phyloP scores from a whole-genome alignment of 2,797 vertebrate species.

The Pseudochromis fuscus region DNA sequence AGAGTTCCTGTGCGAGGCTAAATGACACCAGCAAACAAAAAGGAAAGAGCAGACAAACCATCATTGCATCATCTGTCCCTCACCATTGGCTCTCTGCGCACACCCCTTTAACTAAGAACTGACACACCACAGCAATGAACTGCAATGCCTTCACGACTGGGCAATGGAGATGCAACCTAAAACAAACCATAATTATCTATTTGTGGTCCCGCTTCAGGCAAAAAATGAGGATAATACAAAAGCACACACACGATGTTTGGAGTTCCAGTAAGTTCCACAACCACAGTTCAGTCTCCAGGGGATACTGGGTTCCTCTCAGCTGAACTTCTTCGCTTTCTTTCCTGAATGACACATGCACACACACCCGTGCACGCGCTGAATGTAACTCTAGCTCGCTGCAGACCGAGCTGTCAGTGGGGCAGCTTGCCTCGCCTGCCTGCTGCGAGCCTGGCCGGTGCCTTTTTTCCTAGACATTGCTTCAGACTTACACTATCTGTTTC shows the following conservation, averaged over 20 bases:
- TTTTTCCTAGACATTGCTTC: conserved; percentile 65
- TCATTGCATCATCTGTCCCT: conserved; percentile 49
- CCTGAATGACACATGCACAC: conserved; percentile 56
- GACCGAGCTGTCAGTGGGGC: conserved; percentile 65
- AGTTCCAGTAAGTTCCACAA: conserved; percentile 74
- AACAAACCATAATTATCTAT: conserved; percentile 70
- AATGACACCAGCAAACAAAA: conserved; percentile 13
- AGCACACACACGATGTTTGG: conserved; percentile 64
- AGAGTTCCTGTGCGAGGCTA: conserved; percentile 27
- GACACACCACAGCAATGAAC: conserved; percentile 49
- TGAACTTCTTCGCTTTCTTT: conserved; percentile 57
- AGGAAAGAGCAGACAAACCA: conserved; percentile 11
- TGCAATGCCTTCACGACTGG: conserved; percentile 62
- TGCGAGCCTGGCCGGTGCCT: conserved; percentile 43
- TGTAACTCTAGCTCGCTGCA: conserved; percentile 57
- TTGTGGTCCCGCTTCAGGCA: conserved; percentile 60
- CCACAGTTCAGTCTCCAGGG: conserved; percentile 65
- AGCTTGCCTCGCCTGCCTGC: conserved; percentile 55
- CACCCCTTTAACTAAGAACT: conserved; percentile 28
- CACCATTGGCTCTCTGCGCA: conserved; percentile 8
- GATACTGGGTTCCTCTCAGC: conserved; percentile 55
- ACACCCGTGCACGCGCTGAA: conserved; percentile 19
- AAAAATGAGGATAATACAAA: conserved; percentile 62
- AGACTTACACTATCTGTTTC: conserved; percentile 73
- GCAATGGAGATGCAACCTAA: conserved; percentile 60